phyloP scores from a whole-genome alignment of 2,888 invertebrate species.

The Plebejus melissa region DNA sequence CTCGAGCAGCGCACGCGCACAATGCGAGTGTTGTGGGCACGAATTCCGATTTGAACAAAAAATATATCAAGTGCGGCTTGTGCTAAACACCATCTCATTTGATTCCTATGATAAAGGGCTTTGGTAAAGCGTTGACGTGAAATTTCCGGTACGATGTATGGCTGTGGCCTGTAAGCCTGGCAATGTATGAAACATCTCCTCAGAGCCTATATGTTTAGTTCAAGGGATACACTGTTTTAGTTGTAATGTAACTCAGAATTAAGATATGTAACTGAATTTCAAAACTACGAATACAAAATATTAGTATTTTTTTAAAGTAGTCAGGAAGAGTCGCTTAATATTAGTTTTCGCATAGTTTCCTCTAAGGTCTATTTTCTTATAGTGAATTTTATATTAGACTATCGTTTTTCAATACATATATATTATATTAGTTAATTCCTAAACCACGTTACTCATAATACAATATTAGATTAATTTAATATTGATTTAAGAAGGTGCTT shows the following conservation, averaged over 20 bases:
- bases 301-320: too few species aligned
- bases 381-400: neutral
- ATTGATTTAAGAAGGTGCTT: neutral
- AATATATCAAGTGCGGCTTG: conserved; percentile 47
- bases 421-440: neutral
- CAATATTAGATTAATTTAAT: neutral
- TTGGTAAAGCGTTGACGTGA: conserved; percentile 20
- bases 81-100: conserved; percentile 59
- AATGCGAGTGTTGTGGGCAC: conserved; percentile 75
- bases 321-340: too few species aligned
- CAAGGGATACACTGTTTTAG: neutral
- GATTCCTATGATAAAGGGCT: conserved; percentile 43
- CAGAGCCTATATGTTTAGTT: neutral
- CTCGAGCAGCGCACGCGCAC: conserved; percentile 65
- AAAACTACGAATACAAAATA: neutral
- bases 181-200: neutral
- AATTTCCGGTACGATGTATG: conserved; percentile 19
- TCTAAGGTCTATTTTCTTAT: too few species aligned
- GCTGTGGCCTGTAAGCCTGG: neutral
- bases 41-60: conserved; percentile 64
- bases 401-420: neutral
- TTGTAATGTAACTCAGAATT: neutral
- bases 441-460: neutral
- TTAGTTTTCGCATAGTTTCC: too few species aligned
- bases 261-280: neutral